These are phyloP conservation scores for Spea multiplicata DNA, from an alignment of 2,113 vertebrate genomes.

Conservation along the genomic window DNA sequence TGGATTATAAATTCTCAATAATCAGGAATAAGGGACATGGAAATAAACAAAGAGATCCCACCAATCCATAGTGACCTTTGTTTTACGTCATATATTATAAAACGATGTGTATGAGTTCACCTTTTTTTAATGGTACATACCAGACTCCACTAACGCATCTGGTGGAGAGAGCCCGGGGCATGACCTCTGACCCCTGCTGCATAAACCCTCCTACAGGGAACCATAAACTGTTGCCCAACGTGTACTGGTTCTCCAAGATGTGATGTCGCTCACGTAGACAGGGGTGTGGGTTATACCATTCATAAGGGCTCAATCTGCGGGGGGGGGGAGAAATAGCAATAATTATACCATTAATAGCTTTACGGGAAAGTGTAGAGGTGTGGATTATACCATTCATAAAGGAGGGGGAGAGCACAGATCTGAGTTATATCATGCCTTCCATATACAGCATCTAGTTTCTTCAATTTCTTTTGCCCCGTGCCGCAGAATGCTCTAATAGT, in stretches of 20 bases:
- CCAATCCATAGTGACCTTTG: no score
- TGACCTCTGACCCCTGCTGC: conserved; percentile 92
- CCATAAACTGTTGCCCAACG: conserved; percentile 90
- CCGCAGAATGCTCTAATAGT: no score
- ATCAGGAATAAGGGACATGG: accelerated
- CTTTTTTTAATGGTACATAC: conserved; percentile 61
- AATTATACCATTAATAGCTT: no score
- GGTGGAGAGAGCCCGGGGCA: conserved; percentile 86
- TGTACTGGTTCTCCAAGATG: conserved; percentile 91
- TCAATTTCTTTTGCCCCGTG: no score
- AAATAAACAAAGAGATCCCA: neutral
- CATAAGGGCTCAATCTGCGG: conserved; percentile 83
- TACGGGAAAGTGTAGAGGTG: neutral
- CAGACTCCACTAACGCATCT: conserved; percentile 93
- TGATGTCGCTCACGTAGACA: conserved; percentile 78
- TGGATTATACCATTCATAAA: neutral
- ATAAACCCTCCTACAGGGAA: conserved; percentile 92
- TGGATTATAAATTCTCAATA: no score
- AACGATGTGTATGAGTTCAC: neutral
- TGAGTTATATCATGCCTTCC: no score
- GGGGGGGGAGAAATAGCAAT: neutral
- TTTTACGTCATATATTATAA: no score
- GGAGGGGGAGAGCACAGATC: no score
- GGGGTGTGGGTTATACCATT: conserved; percentile 91
- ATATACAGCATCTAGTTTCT: no score